Percentiles rank a stretch among this genome's conserved stretches.
Evolutionary conservation across 92 coral and sea anemone genomes (phyloP).

Genomic region (Hydrozoanthus gracilis): DNA sequence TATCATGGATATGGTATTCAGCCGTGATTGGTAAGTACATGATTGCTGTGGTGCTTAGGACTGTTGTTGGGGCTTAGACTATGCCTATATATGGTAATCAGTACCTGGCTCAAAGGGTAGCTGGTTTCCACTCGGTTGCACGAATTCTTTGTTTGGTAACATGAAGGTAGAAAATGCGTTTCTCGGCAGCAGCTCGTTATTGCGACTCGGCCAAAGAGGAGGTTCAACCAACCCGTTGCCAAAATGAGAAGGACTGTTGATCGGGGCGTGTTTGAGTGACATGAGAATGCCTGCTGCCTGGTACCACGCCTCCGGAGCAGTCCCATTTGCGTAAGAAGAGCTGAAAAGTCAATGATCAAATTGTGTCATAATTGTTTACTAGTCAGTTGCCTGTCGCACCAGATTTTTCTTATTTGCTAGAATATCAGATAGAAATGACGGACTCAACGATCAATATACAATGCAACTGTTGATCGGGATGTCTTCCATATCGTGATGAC

Average conservation of each 20-base stretch:
- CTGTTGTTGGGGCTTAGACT: no score
- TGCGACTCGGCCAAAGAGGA: constrained; percentile 23
- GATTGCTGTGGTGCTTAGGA: no score
- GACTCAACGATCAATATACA: no score
- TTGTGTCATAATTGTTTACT: no score
- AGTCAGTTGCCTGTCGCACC: no score
- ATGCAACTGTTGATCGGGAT: no score
- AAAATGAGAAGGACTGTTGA: constrained; percentile 25
- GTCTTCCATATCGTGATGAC: no score
- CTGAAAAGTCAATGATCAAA: not conserved
- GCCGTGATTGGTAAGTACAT: no score
- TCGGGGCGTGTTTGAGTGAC: constrained; percentile 43
- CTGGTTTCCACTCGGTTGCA: not conserved
- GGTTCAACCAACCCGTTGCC: constrained; percentile 20
- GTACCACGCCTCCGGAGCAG: constrained; percentile 30
- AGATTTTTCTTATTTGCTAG: no score
- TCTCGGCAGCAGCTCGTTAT: constrained; percentile 10
- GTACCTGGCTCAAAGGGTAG: constrained; percentile 27
- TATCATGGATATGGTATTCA: no score
- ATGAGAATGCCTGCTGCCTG: constrained; percentile 40
- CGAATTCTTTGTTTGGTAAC: constrained; percentile 7
- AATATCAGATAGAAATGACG: no score
- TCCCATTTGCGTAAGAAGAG: constrained; percentile 5
- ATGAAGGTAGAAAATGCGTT: constrained; percentile 16
- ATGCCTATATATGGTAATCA: no score